phyloP scores from a whole-genome alignment of 2,797 vertebrate species.

The Tokudaia muenninki region DNA sequence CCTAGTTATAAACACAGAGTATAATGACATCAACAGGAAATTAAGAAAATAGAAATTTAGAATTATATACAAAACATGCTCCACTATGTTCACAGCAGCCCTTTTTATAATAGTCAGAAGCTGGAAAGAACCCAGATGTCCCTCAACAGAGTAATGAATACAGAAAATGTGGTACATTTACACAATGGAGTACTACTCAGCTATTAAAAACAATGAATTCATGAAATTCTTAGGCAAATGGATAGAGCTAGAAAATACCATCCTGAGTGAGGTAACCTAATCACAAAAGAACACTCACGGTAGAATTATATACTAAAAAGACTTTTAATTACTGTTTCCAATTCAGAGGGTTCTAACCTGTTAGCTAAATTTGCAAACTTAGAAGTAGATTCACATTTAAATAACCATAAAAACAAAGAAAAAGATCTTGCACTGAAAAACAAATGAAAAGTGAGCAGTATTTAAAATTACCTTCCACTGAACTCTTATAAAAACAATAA shows the following conservation, averaged over 20 bases:
- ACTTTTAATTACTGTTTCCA: neutral
- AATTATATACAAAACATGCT: neutral
- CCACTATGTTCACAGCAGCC: no score
- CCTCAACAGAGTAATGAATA: no score
- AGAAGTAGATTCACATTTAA: neutral
- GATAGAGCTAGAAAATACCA: no score
- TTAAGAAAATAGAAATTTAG: conserved; percentile 33
- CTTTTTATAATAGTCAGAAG: no score
- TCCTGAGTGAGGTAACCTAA: no score
- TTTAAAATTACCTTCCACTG: conserved; percentile 24
- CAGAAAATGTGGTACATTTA: no score
- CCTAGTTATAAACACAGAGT: neutral
- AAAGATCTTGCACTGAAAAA: conserved; percentile 1
- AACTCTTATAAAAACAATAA: conserved; percentile 20
- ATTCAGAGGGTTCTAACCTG: neutral
- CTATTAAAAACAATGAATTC: no score
- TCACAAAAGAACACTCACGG: no score
- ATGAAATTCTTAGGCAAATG: no score
- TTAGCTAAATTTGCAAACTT: neutral
- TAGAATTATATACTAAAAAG: neutral
- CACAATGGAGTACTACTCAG: no score
- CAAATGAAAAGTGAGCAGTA: neutral
- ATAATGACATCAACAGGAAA: conserved; percentile 36
- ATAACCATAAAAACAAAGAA: conserved; percentile 42
- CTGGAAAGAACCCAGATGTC: no score